Evolutionary conservation across 2,888 invertebrate genomes (phyloP).

Genomic region (Fabriciana adippe): DNA sequence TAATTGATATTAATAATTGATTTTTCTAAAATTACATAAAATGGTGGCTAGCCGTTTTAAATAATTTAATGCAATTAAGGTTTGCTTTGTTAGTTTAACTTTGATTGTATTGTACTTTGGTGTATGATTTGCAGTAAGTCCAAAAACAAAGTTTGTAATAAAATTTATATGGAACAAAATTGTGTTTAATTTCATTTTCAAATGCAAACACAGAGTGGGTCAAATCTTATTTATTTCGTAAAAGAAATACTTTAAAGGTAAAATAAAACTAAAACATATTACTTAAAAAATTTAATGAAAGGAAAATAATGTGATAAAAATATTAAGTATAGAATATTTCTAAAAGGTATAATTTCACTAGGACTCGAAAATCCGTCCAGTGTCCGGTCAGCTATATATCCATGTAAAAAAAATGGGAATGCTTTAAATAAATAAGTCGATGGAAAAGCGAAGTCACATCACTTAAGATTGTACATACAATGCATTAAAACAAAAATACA

Average conservation of each 20-base stretch:
- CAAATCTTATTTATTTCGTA: not conserved
- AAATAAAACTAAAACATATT: constrained; percentile 47
- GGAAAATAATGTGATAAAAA: constrained; percentile 80
- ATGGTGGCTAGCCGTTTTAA: constrained; percentile 61
- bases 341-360: constrained; percentile 70
- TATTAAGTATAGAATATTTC: constrained; percentile 75
- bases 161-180: constrained; percentile 76
- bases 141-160: constrained; percentile 76
- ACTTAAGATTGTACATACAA: constrained; percentile 51
- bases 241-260: not conserved
- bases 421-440: constrained; percentile 73
- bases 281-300: constrained; percentile 69
- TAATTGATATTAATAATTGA: not conserved
- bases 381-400: constrained; percentile 57
- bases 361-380: constrained; percentile 49
- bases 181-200: constrained; percentile 46
- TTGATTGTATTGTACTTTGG: constrained; percentile 68
- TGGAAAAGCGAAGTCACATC: constrained; percentile 58
- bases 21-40: not conserved
- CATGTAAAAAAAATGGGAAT: constrained; percentile 67
- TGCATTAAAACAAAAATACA: constrained; percentile 51
- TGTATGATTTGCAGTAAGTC: constrained; percentile 79
- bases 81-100: constrained; percentile 61
- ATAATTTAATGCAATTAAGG: constrained; percentile 58
- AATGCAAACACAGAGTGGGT: not conserved